A percentile compares a stretch with the other conserved stretches of the same genome.
Conservation (phyloP, 2,888 invertebrate species). For the Microplitis deprimator region DNA sequence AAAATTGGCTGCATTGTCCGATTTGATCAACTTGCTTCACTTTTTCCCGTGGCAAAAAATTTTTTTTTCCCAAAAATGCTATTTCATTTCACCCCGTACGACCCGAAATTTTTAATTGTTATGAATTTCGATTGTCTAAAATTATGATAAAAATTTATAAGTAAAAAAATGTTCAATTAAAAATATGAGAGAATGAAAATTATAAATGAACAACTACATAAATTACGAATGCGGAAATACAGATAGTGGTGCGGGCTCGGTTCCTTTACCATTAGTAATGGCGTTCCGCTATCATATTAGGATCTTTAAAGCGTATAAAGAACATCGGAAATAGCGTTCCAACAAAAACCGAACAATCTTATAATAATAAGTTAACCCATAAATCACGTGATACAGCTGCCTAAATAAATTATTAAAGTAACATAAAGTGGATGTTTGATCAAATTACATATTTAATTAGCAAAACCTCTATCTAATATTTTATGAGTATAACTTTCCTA, state of each 20-base stretch:
- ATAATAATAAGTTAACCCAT: conserved; percentile 30
- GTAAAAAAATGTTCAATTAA: not conserved
- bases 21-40: too few relatives aligned
- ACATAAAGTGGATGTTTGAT: not conserved
- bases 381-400: conserved; percentile 20
- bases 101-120: too few relatives aligned
- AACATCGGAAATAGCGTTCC: conserved; percentile 17
- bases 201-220: conserved; percentile 15
- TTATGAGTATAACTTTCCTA: too few relatives aligned
- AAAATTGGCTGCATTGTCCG: too few relatives aligned
- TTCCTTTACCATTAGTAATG: conserved; percentile 42
- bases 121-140: too few relatives aligned
- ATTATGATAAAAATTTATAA: too few relatives aligned
- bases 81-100: too few relatives aligned
- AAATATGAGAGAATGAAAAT: conserved; percentile 20
- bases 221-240: conserved; percentile 41
- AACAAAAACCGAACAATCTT: conserved; percentile 34
- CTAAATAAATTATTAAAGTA: not conserved
- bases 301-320: conserved; percentile 32
- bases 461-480: not conserved
- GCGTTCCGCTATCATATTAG: conserved; percentile 39
- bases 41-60: too few relatives aligned
- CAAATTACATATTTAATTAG: not conserved
- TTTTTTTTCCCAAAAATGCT: too few relatives aligned
- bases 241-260: conserved; percentile 25